A percentile compares a stretch with the other conserved stretches of the same genome.
Conservation (phyloP, 2,797 vertebrate species). For the Enteromius paludinosus region DNA sequence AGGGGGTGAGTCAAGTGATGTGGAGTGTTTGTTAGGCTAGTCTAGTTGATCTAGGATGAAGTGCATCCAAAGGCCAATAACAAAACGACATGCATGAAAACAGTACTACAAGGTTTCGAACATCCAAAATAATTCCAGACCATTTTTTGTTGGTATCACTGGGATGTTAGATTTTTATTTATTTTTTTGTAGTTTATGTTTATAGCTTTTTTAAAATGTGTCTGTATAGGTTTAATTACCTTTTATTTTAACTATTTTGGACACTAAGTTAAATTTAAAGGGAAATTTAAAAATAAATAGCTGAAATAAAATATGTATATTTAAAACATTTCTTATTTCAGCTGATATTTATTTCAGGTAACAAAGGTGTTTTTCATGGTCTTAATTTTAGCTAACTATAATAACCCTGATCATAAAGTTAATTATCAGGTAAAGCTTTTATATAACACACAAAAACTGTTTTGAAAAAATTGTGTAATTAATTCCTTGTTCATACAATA, state of each 20-base stretch:
- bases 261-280: no score
- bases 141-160: not conserved
- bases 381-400: not conserved
- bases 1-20: not conserved
- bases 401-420: not conserved
- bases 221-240: not conserved
- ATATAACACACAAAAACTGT: not conserved
- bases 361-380: not conserved
- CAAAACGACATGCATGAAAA: not conserved
- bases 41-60: constrained; percentile 18
- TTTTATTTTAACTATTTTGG: not conserved
- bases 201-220: no score
- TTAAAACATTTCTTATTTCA: no score
- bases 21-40: not conserved
- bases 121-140: no score
- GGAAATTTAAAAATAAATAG: no score
- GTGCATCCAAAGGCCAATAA: not conserved
- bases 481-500: not conserved
- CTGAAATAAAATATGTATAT: no score
- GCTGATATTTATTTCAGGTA: no score
- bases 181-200: not conserved
- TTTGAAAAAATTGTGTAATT: not conserved
- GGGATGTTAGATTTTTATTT: not conserved
- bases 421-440: constrained; percentile 4
- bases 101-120: not conserved